These are phyloP conservation scores for Hydra vulgaris DNA, from an alignment of 30 jellyfish, hydroid and myxozoan genomes.

Conservation along the genomic window DNA sequence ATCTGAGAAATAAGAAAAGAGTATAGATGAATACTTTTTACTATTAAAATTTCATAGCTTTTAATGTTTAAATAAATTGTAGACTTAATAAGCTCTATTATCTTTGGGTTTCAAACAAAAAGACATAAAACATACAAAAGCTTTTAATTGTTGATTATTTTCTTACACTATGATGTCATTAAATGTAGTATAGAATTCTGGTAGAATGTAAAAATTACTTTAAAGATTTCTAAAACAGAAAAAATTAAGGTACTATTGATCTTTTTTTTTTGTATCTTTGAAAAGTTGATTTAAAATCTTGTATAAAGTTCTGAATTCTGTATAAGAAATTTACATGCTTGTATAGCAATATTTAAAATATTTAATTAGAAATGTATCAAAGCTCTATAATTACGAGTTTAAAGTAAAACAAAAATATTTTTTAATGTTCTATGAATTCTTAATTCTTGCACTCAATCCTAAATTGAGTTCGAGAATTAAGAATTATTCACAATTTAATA, in stretches of 20 bases:
- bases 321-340: neutral
- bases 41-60: neutral
- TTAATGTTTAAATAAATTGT: neutral
- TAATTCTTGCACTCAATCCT: neutral
- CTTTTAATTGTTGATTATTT: neutral
- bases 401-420: neutral
- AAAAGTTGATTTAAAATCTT: neutral
- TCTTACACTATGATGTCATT: no score
- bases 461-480: neutral
- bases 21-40: neutral
- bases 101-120: neutral
- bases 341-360: neutral
- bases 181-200: no score
- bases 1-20: neutral
- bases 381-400: neutral
- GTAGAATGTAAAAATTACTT: neutral
- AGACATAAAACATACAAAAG: neutral
- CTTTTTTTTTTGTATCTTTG: neutral
- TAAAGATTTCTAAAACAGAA: neutral
- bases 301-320: neutral
- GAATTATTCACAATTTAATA: neutral
- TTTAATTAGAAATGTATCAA: neutral
- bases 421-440: neutral
- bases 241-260: neutral
- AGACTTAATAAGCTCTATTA: neutral